phyloP scores from a whole-genome alignment of 2,113 vertebrate species.

The Ophiodon elongatus region DNA sequence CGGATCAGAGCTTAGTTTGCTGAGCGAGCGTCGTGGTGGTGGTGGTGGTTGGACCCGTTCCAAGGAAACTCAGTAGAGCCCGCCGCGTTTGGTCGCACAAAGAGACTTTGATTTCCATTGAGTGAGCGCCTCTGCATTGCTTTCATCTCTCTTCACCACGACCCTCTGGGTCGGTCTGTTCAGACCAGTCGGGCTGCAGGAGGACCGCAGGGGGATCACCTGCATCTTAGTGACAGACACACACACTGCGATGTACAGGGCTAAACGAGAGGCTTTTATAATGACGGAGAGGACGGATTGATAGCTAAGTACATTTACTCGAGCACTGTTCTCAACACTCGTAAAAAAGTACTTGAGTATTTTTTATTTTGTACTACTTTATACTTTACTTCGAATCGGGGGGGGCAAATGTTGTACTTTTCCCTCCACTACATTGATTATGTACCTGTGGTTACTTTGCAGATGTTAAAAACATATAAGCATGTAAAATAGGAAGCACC shows the following conservation, averaged over 20 bases:
- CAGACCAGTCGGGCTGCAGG: conserved; percentile 37
- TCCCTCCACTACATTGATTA: neutral
- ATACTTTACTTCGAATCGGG: neutral
- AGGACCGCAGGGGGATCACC: conserved; percentile 53
- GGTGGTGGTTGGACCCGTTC: conserved; percentile 26
- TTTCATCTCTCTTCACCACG: conserved; percentile 38
- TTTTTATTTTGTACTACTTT: neutral
- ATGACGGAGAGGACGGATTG: neutral
- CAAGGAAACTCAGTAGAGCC: conserved; percentile 40
- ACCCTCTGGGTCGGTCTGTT: conserved; percentile 36
- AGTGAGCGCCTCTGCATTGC: conserved; percentile 22
- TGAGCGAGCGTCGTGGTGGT: conserved; percentile 32
- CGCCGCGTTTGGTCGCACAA: conserved; percentile 39
- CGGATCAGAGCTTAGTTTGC: conserved; percentile 43
- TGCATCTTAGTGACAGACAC: conserved; percentile 40
- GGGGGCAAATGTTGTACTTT: neutral
- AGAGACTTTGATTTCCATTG: conserved; percentile 44
- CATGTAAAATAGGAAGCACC: neutral
- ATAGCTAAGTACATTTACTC: neutral
- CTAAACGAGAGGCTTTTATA: conserved; percentile 33
- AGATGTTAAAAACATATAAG: neutral
- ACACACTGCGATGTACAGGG: conserved; percentile 45
- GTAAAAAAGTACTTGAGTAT: neutral
- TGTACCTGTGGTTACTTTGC: neutral
- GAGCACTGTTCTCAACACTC: neutral